Percentiles rank a stretch among this genome's conserved stretches.
Conservation (phyloP, 23 tunicate species). For the Trididemnum nubilum region DNA sequence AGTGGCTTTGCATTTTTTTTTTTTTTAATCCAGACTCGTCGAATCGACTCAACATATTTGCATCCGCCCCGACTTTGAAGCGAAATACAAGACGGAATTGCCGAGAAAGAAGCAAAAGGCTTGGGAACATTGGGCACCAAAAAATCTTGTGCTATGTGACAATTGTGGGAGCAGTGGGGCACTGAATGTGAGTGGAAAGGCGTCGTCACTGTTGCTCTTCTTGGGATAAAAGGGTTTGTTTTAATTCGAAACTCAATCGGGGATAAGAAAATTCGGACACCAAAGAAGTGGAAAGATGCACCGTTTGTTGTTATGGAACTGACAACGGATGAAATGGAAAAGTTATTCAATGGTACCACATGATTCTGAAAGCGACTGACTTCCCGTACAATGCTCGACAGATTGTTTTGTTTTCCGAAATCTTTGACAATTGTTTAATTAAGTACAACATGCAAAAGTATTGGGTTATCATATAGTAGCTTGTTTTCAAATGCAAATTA, state of each 20-base stretch:
- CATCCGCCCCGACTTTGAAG: not conserved
- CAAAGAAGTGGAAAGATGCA: conserved; percentile 23
- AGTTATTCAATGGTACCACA: no score
- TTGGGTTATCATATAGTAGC: no score
- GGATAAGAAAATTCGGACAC: not conserved
- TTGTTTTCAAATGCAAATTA: no score
- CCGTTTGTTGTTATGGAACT: conserved; percentile 3
- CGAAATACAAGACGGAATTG: conserved; percentile 26
- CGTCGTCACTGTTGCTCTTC: conserved; percentile 12
- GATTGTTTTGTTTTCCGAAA: no score
- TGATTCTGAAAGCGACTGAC: no score
- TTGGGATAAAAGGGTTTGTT: conserved; percentile 24
- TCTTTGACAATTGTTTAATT: no score
- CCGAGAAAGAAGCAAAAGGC: not conserved
- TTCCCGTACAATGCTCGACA: no score
- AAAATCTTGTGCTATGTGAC: conserved; percentile 22
- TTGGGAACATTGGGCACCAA: conserved; percentile 25
- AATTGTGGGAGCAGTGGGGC: conserved; percentile 50
- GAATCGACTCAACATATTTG: not conserved
- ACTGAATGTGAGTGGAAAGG: conserved; percentile 47
- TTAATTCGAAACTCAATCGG: not conserved
- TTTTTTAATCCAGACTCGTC: not conserved
- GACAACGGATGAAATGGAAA: not conserved
- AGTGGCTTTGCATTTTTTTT: no score
- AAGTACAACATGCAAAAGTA: no score